Evolutionary conservation across 2,888 invertebrate genomes (phyloP), one percentile per base, ranked within the genome.

Genomic region (Macroteleia sp.): DNA sequence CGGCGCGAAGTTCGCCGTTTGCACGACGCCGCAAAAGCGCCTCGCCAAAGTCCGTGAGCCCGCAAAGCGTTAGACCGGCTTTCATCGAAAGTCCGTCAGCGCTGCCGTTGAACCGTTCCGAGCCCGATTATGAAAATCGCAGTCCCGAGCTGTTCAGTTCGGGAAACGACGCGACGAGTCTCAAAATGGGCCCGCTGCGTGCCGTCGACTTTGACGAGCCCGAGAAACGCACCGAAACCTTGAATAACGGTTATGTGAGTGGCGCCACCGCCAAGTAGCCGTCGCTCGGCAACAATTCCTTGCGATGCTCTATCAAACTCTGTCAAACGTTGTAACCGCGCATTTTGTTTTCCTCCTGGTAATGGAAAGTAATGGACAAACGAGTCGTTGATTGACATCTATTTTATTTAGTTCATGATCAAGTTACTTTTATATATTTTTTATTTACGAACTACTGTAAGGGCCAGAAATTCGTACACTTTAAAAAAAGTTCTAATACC

Each of bases 211-310:
- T 88, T 36, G 88, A 89, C 44, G 84, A 80, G 30, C 82, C 79
- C 8, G 82, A 85, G 12, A 83, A 69, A 14, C 66, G 86, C 73
- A 70, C 42, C 9, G 89, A 89, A 59, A 85, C 84, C 0, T 70
- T 91, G 34, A 91, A 91, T 78, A 91, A 91, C 48, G 91, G 91
- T 25, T 91, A 90, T 67, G 90, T 90, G 28, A 86, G 89, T 54
- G 85, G 88, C 32, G 84, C 88, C 41, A 25, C 61, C 2, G 79
- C 82, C 54, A 90, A 90, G 86, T 90, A 91, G 87, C 50, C 34
- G 87, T 41, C 34, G 16, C n/a, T 39, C 6, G 36, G 28, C 14
- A 20, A 52, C 22, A 12, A 34, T 25, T 28, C 48, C 12, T 39
- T 57, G 67, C 57, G 48, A 57, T 32, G 57, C 57, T 69, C 39